Percentiles rank a stretch among this genome's conserved stretches.
phyloP scores from a whole-genome alignment of 2,888 invertebrate species.

The Hypena proboscidalis region DNA sequence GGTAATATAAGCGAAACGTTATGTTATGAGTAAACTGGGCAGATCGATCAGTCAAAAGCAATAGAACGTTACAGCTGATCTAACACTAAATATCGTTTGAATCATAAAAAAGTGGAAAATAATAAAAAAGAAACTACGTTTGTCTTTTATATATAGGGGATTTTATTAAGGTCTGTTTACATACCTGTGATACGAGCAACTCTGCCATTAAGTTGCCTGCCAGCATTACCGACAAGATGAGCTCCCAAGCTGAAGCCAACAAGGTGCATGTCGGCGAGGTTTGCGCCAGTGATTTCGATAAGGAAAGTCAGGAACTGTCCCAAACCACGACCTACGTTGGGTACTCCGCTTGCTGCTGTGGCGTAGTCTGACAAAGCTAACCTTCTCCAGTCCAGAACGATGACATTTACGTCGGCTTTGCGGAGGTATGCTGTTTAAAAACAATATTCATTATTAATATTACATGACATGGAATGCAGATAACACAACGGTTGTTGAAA shows the following conservation, averaged over 20 bases:
- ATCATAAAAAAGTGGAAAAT: background rate
- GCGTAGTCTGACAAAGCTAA: slow-evolving; percentile 49
- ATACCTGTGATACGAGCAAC: slow-evolving; percentile 63
- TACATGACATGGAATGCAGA: too few species aligned
- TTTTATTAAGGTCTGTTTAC: background rate
- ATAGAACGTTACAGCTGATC: too few species aligned
- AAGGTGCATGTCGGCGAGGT: slow-evolving; percentile 56
- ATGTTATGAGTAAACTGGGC: too few species aligned
- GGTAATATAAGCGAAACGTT: too few species aligned
- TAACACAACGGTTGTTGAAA: too few species aligned
- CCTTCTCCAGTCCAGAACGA: slow-evolving; percentile 64
- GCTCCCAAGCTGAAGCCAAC: slow-evolving; percentile 74
- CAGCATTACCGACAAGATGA: slow-evolving; percentile 69
- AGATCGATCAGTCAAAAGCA: too few species aligned
- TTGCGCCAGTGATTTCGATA: slow-evolving; percentile 47
- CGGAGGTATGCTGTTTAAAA: slow-evolving; percentile 50
- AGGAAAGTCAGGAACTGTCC: slow-evolving; percentile 65
- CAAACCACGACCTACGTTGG: slow-evolving; percentile 58
- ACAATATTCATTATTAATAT: too few species aligned
- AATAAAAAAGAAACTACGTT: background rate
- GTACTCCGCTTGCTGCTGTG: slow-evolving; percentile 56
- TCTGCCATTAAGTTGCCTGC: slow-evolving; percentile 53
- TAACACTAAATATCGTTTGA: background rate
- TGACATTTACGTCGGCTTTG: slow-evolving; percentile 57
- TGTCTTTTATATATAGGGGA: too few species aligned